Conservation (phyloP, 2,797 vertebrate genomes). For the Discoglossus pictus region DNA sequence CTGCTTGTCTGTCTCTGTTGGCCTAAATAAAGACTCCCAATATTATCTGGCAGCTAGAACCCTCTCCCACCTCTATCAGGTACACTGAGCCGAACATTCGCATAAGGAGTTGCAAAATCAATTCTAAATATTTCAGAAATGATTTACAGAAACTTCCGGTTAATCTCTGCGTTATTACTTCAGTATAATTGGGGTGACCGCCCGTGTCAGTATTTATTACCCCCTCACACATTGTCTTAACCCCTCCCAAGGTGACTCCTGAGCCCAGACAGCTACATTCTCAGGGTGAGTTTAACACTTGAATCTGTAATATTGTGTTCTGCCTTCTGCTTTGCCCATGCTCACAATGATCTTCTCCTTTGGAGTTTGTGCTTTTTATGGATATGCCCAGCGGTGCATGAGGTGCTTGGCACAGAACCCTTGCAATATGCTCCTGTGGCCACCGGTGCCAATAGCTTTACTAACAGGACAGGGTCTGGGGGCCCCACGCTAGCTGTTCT, state of each 20-base stretch:
- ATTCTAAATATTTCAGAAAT: too few species aligned
- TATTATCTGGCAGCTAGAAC: too few species aligned
- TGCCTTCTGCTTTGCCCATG: not conserved
- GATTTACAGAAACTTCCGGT: too few species aligned
- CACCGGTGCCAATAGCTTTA: too few species aligned
- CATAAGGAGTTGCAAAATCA: too few species aligned
- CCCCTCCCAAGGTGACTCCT: not conserved
- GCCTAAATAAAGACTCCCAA: too few species aligned
- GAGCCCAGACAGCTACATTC: not conserved
- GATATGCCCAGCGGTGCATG: not conserved
- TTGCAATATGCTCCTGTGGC: not conserved
- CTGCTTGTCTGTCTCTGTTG: too few species aligned
- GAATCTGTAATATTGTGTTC: not conserved
- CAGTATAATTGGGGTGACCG: too few species aligned
- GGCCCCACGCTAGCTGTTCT: not conserved
- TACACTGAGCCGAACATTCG: too few species aligned
- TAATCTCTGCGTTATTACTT: too few species aligned
- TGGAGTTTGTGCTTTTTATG: not conserved
- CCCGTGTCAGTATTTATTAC: too few species aligned
- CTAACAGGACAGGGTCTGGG: not conserved
- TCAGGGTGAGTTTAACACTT: not conserved
- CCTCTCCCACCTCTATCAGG: too few species aligned
- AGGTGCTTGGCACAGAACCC: not conserved
- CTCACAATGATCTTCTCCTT: not conserved
- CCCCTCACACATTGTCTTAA: not conserved